phyloP scores from a whole-genome alignment of 2,797 vertebrate species.

The Pangasius macronema region DNA sequence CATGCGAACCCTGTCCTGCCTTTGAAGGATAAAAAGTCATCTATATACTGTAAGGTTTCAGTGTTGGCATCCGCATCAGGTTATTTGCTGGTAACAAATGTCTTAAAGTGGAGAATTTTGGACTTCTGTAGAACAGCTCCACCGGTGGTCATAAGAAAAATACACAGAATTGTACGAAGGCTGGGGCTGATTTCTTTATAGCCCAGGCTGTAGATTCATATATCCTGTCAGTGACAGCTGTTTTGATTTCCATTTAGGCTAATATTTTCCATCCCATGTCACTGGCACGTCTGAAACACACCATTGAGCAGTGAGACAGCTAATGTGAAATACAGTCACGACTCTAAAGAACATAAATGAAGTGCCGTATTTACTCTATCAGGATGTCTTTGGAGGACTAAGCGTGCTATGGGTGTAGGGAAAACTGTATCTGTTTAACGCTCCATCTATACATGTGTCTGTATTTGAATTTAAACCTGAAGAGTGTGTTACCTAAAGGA shows the following conservation, averaged over 20 bases:
- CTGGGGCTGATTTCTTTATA: neutral
- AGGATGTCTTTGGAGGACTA: neutral
- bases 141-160: neutral
- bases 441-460: neutral
- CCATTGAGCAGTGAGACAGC: neutral
- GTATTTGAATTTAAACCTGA: neutral
- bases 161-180: neutral
- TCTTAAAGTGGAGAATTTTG: neutral
- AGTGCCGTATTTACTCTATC: neutral
- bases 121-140: neutral
- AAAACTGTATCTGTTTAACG: neutral
- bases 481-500: neutral
- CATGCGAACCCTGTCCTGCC: neutral
- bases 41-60: neutral
- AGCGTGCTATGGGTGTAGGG: neutral
- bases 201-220: neutral
- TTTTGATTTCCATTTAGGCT: neutral
- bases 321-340: neutral
- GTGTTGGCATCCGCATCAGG: neutral
- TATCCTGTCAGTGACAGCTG: neutral
- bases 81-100: neutral
- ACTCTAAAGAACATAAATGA: neutral
- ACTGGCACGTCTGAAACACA: neutral
- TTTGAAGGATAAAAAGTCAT: neutral
- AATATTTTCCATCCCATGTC: neutral